Evolutionary conservation across 2,797 vertebrate species (phyloP), one percentile per base, ranked within the genome.

Genomic region (Heliangelus exortis): DNA sequence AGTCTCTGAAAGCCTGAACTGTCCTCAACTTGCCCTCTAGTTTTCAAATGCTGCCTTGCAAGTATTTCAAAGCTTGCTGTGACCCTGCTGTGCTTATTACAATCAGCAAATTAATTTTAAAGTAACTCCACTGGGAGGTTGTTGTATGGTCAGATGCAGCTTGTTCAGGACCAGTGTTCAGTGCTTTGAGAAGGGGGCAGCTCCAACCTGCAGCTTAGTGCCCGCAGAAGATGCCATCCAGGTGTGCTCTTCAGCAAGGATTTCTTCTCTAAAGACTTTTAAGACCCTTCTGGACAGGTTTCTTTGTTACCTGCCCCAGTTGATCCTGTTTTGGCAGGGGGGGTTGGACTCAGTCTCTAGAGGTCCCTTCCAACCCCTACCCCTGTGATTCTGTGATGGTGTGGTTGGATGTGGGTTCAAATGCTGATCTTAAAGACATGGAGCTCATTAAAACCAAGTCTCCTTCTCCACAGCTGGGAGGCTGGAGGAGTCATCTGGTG

Each of bases 401-500:
- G 39, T 41, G 39, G 15, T 13, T 51, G 31, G 16, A 12, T 15
- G n/a, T 48, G 69, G 12, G 43, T 75, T 73, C 47, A 84, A n/a
- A 26, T 59, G 33, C 12, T 81, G 54, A 34, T 54, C 43, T 47
- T 58, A 43, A 43, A 54, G 48, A 69, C 2, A 7, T 1, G 23
- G 76, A 75, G 31, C 72, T 86, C 62, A 39, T 88, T 72, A 39
- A 59, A 91, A 80, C 53, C 51, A 57, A 28, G 20, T 74, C 14
- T 25, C 45, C 34, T 55, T 66, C 45, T 89, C 85, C 65, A 36
- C 48, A 72, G 21, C 34, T 77, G 61, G 23, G 72, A 77, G 65
- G 57, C 81, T 66, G 41, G 66, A 93, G 58, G 89, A 95, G 58
- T 93, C 91, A 91, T 51, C 78, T 68, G 58, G 15, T 85, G 88